Evolutionary conservation across 2,888 invertebrate genomes (phyloP).

Genomic region (Polydrusus cervinus): DNA sequence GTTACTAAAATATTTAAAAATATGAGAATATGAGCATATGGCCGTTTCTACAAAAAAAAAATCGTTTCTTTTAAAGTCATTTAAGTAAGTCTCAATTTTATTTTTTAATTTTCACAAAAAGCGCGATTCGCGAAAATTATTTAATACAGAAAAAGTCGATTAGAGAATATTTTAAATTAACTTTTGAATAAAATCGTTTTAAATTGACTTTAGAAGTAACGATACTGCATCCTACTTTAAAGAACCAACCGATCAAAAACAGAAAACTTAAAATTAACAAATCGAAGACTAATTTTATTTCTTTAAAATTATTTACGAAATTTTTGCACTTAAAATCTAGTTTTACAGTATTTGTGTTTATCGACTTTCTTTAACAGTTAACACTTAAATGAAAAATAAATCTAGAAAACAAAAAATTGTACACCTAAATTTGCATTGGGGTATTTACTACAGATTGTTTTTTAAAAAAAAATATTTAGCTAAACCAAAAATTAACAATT

Average conservation of each 20-base stretch:
- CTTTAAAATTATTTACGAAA: conserved; percentile 23
- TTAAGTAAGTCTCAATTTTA: background rate
- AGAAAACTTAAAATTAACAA: conserved; percentile 28
- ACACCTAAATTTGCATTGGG: conserved; percentile 31
- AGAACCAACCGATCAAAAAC: conserved; percentile 19
- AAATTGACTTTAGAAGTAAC: no score
- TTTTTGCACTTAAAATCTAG: conserved; percentile 30
- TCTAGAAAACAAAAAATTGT: conserved; percentile 26
- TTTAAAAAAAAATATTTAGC: background rate
- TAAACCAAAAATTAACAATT: background rate
- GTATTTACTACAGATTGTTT: conserved; percentile 1
- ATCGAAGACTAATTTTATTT: conserved; percentile 27
- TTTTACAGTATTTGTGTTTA: conserved; percentile 24
- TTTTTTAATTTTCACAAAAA: background rate
- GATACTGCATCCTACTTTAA: background rate
- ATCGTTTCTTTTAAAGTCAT: conserved; percentile 21
- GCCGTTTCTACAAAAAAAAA: conserved; percentile 34
- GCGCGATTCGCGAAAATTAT: background rate
- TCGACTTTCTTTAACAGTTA: conserved; percentile 23
- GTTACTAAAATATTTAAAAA: conserved; percentile 27
- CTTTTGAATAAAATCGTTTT: no score
- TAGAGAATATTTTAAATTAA: no score
- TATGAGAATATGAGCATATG: conserved; percentile 34
- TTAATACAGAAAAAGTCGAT: background rate
- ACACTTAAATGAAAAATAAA: conserved; percentile 23